Conservation (phyloP, 1,140 invertebrate genomes). For the Zaprionus gabonicus region DNA sequence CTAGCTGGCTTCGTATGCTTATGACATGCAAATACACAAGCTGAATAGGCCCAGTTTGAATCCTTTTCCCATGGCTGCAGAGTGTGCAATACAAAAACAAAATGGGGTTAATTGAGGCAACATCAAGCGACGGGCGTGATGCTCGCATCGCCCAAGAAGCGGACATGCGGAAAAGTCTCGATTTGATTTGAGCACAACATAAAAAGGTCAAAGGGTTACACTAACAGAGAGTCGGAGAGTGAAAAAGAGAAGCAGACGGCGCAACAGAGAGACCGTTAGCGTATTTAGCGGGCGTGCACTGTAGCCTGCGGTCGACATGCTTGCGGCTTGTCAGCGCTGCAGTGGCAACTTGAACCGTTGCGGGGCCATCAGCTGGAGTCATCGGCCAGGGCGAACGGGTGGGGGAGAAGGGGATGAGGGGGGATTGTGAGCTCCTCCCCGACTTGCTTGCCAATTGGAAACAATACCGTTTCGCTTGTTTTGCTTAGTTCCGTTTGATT, state of each 20-base stretch:
- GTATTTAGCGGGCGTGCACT: constrained; percentile 37
- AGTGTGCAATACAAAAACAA: constrained; percentile 21
- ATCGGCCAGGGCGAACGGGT: constrained; percentile 27
- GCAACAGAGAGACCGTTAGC: neutral
- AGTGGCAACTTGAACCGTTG: constrained; percentile 75
- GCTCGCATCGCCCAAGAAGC: constrained; percentile 75
- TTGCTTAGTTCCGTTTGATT: constrained; percentile 78
- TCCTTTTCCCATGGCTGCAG: neutral
- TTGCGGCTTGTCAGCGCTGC: constrained; percentile 65
- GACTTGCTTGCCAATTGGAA: constrained; percentile 71
- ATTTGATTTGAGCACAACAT: constrained; percentile 77
- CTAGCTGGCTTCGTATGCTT: neutral
- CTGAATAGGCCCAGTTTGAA: neutral
- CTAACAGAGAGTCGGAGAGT: neutral
- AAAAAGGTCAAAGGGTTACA: constrained; percentile 65
- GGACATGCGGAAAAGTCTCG: constrained; percentile 51
- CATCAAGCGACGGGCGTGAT: constrained; percentile 73
- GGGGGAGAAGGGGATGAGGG: neutral
- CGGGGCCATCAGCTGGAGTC: constrained; percentile 69
- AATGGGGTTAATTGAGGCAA: constrained; percentile 81
- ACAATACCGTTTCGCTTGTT: constrained; percentile 81
- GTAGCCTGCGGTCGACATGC: constrained; percentile 53
- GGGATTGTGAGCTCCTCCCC: constrained; percentile 60
- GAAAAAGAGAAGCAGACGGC: neutral
- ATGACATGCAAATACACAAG: neutral